These are phyloP conservation scores for Heliornis fulica DNA, from an alignment of 2,113 vertebrate species.

Conservation along the genomic window DNA sequence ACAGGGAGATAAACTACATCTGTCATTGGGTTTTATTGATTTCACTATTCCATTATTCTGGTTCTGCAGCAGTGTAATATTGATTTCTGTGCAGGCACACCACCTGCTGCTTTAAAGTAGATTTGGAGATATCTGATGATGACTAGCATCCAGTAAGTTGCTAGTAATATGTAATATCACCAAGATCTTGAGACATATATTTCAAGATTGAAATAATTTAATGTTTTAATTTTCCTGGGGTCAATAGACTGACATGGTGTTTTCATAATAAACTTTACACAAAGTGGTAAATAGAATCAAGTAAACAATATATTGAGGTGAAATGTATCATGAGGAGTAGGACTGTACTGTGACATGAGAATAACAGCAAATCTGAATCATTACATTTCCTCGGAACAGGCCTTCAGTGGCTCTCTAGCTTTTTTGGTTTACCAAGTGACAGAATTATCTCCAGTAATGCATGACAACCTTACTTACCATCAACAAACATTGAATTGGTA, in stretches of 20 bases:
- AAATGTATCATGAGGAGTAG: background rate
- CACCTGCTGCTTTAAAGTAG: background rate
- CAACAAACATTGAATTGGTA: background rate
- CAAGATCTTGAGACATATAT: background rate
- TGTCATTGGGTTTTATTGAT: background rate
- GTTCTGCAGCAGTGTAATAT: background rate
- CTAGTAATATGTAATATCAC: background rate
- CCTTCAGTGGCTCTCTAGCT: background rate
- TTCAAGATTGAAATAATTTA: background rate
- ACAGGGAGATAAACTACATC: background rate
- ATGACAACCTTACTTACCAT: background rate
- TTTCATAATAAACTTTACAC: background rate
- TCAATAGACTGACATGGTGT: background rate
- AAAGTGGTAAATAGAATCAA: background rate
- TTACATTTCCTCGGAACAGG: background rate
- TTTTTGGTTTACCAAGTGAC: background rate
- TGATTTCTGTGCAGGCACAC: slow-evolving; percentile 3
- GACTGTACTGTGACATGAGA: background rate
- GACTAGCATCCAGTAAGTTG: background rate
- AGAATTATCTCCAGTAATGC: background rate
- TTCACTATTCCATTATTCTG: background rate
- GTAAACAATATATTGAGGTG: background rate
- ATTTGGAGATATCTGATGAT: background rate
- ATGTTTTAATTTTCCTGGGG: background rate
- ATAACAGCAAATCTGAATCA: background rate